These are phyloP conservation scores for Ophion obscuratus DNA, from an alignment of 2,888 invertebrate genomes.

Conservation along the genomic window DNA sequence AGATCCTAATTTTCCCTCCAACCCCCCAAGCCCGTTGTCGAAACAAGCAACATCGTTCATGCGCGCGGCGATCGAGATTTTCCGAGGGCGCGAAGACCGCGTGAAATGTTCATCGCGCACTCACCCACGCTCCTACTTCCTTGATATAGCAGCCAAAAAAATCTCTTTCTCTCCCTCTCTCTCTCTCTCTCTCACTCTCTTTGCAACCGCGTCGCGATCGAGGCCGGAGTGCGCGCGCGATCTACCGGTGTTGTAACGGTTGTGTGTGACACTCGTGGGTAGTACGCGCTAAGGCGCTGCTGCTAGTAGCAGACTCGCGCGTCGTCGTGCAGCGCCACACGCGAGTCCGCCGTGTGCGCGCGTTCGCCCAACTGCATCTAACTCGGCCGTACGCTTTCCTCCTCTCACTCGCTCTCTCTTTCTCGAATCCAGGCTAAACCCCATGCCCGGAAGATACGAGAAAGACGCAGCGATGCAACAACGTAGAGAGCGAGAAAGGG, in stretches of 20 bases:
- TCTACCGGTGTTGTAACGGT: neutral
- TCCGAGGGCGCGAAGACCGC: neutral
- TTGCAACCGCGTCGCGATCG: neutral
- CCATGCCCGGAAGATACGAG: constrained; percentile 1
- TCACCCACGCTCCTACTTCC: neutral
- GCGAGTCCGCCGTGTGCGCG: constrained; percentile 44
- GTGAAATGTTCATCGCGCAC: neutral
- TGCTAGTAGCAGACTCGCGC: constrained; percentile 13
- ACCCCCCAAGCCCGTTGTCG: neutral
- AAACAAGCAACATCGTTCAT: too few relatives aligned
- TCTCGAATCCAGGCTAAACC: constrained; percentile 14
- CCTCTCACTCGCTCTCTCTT: neutral
- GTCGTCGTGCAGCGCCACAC: constrained; percentile 1
- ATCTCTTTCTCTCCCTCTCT: neutral
- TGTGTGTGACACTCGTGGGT: constrained; percentile 1
- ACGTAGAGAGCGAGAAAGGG: neutral
- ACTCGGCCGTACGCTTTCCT: neutral
- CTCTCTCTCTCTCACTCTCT: neutral
- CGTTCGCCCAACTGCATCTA: constrained; percentile 40
- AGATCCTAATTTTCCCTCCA: neutral
- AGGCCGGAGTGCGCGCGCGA: neutral
- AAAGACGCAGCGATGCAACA: neutral
- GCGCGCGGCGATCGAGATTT: neutral
- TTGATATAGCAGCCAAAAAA: neutral
- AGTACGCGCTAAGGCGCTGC: neutral